Evolutionary conservation across 2,113 vertebrate genomes (phyloP).

Genomic region (Zeus faber): DNA sequence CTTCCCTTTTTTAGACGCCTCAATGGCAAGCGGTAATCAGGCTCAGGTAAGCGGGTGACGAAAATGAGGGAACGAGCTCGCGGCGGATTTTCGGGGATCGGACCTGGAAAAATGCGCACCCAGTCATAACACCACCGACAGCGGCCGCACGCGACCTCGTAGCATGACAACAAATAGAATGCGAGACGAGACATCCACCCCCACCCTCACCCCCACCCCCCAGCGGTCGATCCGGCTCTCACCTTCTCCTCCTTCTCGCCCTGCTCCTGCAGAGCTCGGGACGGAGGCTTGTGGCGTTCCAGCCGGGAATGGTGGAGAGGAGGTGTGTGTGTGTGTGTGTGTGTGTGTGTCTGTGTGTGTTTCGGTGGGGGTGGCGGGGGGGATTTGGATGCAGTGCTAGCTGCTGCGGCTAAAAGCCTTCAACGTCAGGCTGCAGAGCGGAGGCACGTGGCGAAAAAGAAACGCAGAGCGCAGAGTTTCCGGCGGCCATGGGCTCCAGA

Average conservation of each 20-base stretch:
- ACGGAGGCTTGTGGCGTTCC: conserved; percentile 12
- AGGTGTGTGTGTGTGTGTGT: too few species aligned
- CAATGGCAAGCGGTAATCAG: too few species aligned
- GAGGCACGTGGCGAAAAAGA: too few species aligned
- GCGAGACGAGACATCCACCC: conserved; percentile 22
- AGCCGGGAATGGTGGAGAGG: conserved; percentile 27
- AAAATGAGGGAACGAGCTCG: too few species aligned
- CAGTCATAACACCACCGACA: too few species aligned
- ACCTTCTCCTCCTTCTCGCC: conserved; percentile 11
- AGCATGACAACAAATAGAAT: conserved; percentile 13
- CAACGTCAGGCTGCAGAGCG: conserved; percentile 27
- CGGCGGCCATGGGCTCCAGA: conserved; percentile 32
- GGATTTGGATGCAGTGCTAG: conserved; percentile 21
- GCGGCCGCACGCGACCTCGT: conserved; percentile 9
- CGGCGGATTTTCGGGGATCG: too few species aligned
- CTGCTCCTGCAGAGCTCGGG: conserved; percentile 8
- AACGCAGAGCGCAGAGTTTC: conserved; percentile 42
- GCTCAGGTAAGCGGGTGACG: too few species aligned
- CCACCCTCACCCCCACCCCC: conserved; percentile 3
- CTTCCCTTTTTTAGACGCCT: too few species aligned
- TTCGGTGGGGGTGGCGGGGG: too few species aligned
- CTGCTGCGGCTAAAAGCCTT: conserved; percentile 39
- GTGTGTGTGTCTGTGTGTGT: too few species aligned
- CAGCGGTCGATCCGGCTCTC: conserved; percentile 6
- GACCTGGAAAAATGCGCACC: too few species aligned